Percentiles rank a stretch among this genome's conserved stretches.
Evolutionary conservation across 92 coral and sea anemone species (phyloP).

Genomic region (Epizoanthus rinbou): DNA sequence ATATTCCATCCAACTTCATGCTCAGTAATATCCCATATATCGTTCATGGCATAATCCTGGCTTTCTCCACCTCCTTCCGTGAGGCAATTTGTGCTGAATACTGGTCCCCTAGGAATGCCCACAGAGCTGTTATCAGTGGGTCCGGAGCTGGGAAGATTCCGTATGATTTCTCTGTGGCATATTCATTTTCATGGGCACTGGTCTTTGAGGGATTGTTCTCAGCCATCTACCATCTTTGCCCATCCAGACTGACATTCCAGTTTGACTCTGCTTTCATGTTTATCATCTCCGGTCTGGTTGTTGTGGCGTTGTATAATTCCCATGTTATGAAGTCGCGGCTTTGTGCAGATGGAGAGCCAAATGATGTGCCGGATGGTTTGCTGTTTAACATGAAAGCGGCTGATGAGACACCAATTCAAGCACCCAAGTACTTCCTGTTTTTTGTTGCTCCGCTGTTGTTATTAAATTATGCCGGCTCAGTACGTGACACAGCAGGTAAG

Average conservation of each 20-base stretch:
- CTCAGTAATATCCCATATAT: slow-evolving; percentile 88
- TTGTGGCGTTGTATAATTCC: slow-evolving; percentile 82
- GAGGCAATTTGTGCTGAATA: slow-evolving; percentile 76
- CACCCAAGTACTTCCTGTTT: slow-evolving; percentile 92
- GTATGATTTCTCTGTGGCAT: slow-evolving; percentile 82
- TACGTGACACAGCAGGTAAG: slow-evolving; percentile 73
- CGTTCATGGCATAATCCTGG: slow-evolving; percentile 77
- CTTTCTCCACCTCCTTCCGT: slow-evolving; percentile 80
- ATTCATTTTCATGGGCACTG: slow-evolving; percentile 93
- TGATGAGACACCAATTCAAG: slow-evolving; percentile 68
- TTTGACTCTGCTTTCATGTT: slow-evolving; percentile 99
- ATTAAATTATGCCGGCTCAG: slow-evolving; percentile 89
- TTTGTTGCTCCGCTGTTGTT: slow-evolving; percentile 88
- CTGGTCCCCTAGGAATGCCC: slow-evolving; percentile 13
- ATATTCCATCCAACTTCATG: slow-evolving; percentile 90
- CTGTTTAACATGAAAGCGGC: slow-evolving; percentile 50
- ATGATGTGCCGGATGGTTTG: slow-evolving; percentile 15
- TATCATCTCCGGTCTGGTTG: slow-evolving; percentile 87
- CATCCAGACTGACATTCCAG: slow-evolving; percentile 96
- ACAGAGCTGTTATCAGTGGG: not conserved
- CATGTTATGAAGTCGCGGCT: slow-evolving; percentile 51
- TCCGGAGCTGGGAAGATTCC: slow-evolving; percentile 49
- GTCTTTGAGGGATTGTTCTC: slow-evolving; percentile 92
- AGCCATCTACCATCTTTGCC: slow-evolving; percentile 91
- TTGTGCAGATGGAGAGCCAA: slow-evolving; percentile 16